Evolutionary conservation across 2,888 invertebrate species (phyloP).

Genomic region (Harpalus rubripes): DNA sequence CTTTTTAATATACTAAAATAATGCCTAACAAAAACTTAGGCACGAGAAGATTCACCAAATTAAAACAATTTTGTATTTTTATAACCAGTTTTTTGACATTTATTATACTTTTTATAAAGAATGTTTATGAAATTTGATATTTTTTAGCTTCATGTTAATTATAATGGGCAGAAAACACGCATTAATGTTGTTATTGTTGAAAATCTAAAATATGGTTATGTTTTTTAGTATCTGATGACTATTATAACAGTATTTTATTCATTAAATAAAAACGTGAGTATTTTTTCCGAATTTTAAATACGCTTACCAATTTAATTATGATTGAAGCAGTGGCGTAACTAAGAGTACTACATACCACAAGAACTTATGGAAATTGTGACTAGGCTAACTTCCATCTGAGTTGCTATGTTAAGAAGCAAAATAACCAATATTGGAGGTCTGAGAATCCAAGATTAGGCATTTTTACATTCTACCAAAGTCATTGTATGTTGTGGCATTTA

Average conservation of each 20-base stretch:
- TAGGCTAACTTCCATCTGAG: too few species aligned
- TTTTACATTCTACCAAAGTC: too few species aligned
- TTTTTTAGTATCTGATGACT: neutral
- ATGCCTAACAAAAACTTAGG: slow-evolving; percentile 6
- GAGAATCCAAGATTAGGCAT: too few species aligned
- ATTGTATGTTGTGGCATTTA: too few species aligned
- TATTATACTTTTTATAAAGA: slow-evolving; percentile 9
- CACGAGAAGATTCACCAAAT: slow-evolving; percentile 23
- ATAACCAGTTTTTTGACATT: slow-evolving; percentile 8
- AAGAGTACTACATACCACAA: too few species aligned
- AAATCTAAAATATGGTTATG: slow-evolving; percentile 8
- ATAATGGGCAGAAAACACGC: slow-evolving; percentile 12
- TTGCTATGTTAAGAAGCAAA: too few species aligned
- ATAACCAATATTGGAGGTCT: too few species aligned
- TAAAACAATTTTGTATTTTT: slow-evolving; percentile 1
- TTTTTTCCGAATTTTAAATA: too few species aligned
- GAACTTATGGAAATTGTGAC: too few species aligned
- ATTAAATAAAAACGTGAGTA: neutral
- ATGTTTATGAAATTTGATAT: slow-evolving; percentile 35
- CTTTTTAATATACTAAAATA: slow-evolving; percentile 4
- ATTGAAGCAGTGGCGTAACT: too few species aligned
- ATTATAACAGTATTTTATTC: neutral
- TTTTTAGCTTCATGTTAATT: neutral
- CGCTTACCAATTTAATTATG: too few species aligned
- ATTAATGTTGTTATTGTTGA: neutral